Conservation (phyloP, 1,140 invertebrate genomes). For the Caenorhabditis brenneri region DNA sequence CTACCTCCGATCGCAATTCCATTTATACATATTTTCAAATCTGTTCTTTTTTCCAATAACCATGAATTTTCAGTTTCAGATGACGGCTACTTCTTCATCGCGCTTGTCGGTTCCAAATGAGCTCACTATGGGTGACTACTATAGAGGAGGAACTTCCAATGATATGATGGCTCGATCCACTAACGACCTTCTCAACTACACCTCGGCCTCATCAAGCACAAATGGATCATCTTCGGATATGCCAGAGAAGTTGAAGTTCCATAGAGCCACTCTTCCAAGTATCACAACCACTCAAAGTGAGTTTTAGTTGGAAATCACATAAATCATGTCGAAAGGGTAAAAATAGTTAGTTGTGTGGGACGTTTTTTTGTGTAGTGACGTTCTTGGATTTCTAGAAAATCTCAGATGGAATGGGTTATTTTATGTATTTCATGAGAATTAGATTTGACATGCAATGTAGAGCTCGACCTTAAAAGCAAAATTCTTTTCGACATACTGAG, state of each 20-base stretch:
- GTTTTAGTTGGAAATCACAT: not conserved
- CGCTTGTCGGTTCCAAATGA: constrained; percentile 32
- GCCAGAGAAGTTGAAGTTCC: constrained; percentile 2
- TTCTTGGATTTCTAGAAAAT: not conserved
- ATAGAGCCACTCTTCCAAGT: constrained; percentile 13
- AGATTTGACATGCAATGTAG: not conserved
- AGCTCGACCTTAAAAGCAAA: not conserved
- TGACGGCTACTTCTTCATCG: not conserved
- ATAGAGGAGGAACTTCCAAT: not conserved
- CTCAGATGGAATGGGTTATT: not conserved
- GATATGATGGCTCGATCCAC: not conserved
- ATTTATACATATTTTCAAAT: no score
- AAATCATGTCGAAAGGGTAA: not conserved
- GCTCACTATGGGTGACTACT: constrained; percentile 11
- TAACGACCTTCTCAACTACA: constrained; percentile 6
- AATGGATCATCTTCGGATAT: not conserved
- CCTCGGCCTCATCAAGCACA: constrained; percentile 8
- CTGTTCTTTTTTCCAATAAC: not conserved
- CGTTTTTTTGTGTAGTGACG: not conserved
- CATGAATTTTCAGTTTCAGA: not conserved
- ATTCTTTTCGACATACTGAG: no score
- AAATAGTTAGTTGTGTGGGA: not conserved
- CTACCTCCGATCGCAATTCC: no score
- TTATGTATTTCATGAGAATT: not conserved
- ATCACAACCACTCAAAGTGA: constrained; percentile 14